Percentiles rank a stretch among this genome's conserved stretches.
phyloP scores from a whole-genome alignment of 2,797 vertebrate genomes.

The Tangara arthus region DNA sequence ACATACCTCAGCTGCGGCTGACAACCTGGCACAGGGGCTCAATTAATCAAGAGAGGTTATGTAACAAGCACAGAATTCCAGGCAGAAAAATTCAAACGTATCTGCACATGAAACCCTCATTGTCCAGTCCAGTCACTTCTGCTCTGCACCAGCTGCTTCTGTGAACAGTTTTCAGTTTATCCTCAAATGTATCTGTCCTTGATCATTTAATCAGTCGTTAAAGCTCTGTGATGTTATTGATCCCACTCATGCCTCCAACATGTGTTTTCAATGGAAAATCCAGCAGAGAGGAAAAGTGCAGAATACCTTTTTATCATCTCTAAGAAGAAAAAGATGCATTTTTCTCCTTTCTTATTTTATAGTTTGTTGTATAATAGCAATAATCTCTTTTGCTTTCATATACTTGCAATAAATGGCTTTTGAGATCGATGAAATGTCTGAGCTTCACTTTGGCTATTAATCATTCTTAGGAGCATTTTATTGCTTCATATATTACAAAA shows the following conservation, averaged over 20 bases:
- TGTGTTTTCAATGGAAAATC: slow-evolving; percentile 18
- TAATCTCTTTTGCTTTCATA: slow-evolving; percentile 41
- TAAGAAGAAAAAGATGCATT: slow-evolving; percentile 20
- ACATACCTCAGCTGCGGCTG: not conserved
- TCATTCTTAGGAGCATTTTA: slow-evolving; percentile 52
- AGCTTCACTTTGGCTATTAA: slow-evolving; percentile 50
- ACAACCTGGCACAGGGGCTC: slow-evolving; percentile 1
- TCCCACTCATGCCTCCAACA: slow-evolving; percentile 9
- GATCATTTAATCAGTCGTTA: slow-evolving; percentile 62
- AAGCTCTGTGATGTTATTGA: slow-evolving; percentile 49
- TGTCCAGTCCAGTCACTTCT: slow-evolving; percentile 23
- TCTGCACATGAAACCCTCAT: slow-evolving; percentile 13
- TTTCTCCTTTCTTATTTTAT: slow-evolving; percentile 39
- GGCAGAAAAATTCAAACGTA: not conserved
- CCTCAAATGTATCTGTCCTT: slow-evolving; percentile 25
- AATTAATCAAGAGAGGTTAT: slow-evolving; percentile 30
- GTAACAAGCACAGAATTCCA: slow-evolving; percentile 19
- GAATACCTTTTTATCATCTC: not conserved
- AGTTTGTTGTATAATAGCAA: slow-evolving; percentile 51
- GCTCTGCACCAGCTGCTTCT: slow-evolving; percentile 12
- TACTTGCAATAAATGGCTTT: slow-evolving; percentile 51
- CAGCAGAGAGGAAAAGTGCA: not conserved
- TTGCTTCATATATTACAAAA: slow-evolving; percentile 51
- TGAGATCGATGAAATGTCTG: slow-evolving; percentile 36
- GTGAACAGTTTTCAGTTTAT: slow-evolving; percentile 28